phyloP scores from a whole-genome alignment of 2,113 vertebrate species.

The Plotosus lineatus region DNA sequence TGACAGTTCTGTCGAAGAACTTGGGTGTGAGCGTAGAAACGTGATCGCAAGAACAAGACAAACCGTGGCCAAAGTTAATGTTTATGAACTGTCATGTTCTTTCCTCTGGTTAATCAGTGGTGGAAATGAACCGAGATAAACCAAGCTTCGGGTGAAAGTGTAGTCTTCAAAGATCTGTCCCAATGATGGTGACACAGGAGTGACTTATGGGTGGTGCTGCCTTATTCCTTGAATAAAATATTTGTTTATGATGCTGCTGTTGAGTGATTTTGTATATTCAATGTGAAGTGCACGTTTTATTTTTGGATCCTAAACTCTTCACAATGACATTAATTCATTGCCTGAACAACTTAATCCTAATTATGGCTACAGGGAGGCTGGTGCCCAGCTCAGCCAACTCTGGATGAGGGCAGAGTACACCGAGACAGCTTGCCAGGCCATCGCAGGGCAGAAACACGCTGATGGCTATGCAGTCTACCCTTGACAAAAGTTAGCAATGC shows the following conservation, averaged over 20 bases:
- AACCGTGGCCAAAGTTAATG: slow-evolving; percentile 57
- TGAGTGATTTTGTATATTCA: not conserved
- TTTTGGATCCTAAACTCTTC: not conserved
- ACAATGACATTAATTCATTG: not conserved
- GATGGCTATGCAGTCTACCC: no score
- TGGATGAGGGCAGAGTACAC: no score
- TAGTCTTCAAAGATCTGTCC: not conserved
- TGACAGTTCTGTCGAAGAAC: not conserved
- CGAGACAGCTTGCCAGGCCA: no score
- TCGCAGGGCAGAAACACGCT: no score
- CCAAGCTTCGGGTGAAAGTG: not conserved
- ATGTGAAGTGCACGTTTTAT: not conserved
- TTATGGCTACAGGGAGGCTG: no score
- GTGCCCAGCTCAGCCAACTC: no score
- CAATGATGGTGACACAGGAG: not conserved
- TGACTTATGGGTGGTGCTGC: not conserved
- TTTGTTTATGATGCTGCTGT: not conserved
- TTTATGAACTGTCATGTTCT: slow-evolving; percentile 40
- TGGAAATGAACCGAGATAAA: not conserved
- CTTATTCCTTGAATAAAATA: no score
- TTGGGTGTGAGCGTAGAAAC: slow-evolving; percentile 21
- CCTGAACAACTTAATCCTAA: no score
- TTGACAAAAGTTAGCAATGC: no score
- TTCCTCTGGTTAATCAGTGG: slow-evolving; percentile 42
- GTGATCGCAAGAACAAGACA: slow-evolving; percentile 15